Evolutionary conservation across 2,888 invertebrate species (phyloP).

Genomic region (Hirudinaria manillensis): DNA sequence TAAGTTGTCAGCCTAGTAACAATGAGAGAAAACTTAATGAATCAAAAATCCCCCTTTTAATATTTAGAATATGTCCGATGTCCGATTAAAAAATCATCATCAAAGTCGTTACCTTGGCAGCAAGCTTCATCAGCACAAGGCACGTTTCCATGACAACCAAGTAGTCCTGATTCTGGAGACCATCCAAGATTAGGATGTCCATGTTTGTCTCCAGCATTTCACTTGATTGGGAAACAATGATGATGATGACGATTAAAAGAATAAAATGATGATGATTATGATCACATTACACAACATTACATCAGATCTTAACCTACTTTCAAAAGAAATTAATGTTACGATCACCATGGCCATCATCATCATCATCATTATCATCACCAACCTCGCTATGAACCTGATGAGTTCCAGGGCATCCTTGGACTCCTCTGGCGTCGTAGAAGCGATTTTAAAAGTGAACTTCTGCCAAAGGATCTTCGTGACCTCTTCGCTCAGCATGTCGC

Average conservation of each 20-base stretch:
- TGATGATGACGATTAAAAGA: not conserved
- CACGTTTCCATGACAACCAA: conserved; percentile 62
- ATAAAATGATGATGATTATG: not conserved
- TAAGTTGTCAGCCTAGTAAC: too few species aligned
- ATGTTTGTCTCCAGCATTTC: conserved; percentile 62
- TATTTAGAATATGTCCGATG: too few species aligned
- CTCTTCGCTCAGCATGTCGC: conserved; percentile 57
- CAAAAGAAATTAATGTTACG: not conserved
- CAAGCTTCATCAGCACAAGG: conserved; percentile 58
- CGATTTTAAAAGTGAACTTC: conserved; percentile 67
- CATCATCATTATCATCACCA: too few species aligned
- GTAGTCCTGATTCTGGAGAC: conserved; percentile 60
- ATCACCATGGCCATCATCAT: too few species aligned
- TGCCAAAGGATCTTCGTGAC: conserved; percentile 71
- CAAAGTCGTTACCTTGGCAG: conserved; percentile 43
- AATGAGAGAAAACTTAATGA: too few species aligned
- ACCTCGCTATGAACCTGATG: conserved; percentile 70
- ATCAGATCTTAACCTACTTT: too few species aligned
- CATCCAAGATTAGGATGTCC: conserved; percentile 68
- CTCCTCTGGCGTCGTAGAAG: conserved; percentile 66
- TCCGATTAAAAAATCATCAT: too few species aligned
- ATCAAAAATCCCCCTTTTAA: too few species aligned
- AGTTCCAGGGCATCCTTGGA: conserved; percentile 70
- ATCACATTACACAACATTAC: too few species aligned
- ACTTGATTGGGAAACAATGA: conserved; percentile 43